Percentiles rank a stretch among this genome's conserved stretches.
Evolutionary conservation across 2,888 invertebrate genomes (phyloP).

Genomic region (Archips xylosteana): DNA sequence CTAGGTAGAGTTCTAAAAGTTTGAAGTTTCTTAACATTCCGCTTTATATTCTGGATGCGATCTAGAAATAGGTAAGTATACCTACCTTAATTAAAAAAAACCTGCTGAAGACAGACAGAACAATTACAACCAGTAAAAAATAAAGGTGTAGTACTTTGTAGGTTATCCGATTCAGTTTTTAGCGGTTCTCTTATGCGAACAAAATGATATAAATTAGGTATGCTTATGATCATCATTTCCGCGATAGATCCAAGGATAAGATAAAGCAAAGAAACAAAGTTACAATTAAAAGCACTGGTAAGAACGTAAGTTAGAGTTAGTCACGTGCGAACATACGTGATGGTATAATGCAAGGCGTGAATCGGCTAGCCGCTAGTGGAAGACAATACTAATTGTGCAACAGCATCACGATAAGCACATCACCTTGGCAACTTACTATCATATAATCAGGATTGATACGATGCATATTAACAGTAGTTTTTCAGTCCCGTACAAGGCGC

Average conservation of each 20-base stretch:
- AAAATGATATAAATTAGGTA: slow-evolving; percentile 3
- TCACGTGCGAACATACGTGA: slow-evolving; percentile 26
- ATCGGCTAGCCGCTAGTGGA: slow-evolving; percentile 9
- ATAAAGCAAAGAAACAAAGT: slow-evolving; percentile 12
- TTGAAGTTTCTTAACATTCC: no score
- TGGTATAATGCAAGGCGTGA: slow-evolving; percentile 11
- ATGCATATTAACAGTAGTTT: neutral
- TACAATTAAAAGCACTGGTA: slow-evolving; percentile 16
- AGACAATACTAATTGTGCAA: slow-evolving; percentile 32
- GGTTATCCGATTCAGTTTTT: neutral
- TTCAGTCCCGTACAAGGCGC: no score
- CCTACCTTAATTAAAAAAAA: no score
- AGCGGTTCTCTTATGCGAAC: neutral
- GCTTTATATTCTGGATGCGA: no score
- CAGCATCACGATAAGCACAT: slow-evolving; percentile 14
- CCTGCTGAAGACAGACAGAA: no score
- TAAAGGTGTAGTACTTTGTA: neutral
- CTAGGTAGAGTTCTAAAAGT: no score
- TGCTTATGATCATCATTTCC: slow-evolving; percentile 13
- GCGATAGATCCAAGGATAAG: slow-evolving; percentile 24
- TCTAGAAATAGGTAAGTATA: no score
- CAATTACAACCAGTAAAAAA: neutral
- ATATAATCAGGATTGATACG: neutral
- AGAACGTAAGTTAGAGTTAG: neutral
- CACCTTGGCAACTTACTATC: slow-evolving; percentile 16